These are phyloP conservation scores for Diachrysia chrysitis DNA, from an alignment of 2,888 invertebrate genomes.

Conservation along the genomic window DNA sequence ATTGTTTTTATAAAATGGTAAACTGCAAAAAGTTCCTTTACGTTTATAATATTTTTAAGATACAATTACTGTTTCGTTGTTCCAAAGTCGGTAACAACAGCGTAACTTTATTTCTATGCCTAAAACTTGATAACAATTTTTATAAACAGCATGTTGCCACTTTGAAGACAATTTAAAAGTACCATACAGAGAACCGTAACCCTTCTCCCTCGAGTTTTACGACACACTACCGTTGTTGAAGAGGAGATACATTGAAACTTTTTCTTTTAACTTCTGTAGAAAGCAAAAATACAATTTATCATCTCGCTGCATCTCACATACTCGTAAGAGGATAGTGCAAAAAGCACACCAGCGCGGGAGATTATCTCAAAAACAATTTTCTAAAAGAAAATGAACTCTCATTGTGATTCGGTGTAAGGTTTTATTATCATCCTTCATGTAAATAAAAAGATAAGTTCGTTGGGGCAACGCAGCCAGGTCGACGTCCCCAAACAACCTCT, in stretches of 20 bases:
- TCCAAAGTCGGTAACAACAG: neutral
- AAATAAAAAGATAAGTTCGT: constrained; percentile 53
- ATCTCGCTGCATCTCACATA: constrained; percentile 41
- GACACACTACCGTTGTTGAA: constrained; percentile 6
- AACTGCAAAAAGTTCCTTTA: neutral
- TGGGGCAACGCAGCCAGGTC: constrained; percentile 39
- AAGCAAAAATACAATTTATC: constrained; percentile 42
- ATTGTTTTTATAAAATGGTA: neutral
- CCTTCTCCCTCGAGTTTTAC: constrained; percentile 7
- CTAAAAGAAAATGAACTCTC: constrained; percentile 52
- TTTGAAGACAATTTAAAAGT: constrained; percentile 2
- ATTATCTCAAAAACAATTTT: constrained; percentile 59
- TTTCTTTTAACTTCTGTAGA: constrained; percentile 8
- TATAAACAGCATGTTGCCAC: neutral
- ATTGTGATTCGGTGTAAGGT: constrained; percentile 49
- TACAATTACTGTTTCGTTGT: neutral
- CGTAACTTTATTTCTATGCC: neutral
- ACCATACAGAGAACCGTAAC: neutral
- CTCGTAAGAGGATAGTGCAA: constrained; percentile 38
- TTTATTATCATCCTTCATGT: constrained; percentile 54
- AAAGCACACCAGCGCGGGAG: constrained; percentile 28
- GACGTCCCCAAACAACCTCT: constrained; percentile 46
- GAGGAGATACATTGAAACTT: constrained; percentile 7
- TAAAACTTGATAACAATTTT: constrained; percentile 6
- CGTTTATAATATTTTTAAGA: neutral